Base-by-base conservation (phyloP, 2,888 invertebrate genomes). In the Anaspis maculata region DNA sequence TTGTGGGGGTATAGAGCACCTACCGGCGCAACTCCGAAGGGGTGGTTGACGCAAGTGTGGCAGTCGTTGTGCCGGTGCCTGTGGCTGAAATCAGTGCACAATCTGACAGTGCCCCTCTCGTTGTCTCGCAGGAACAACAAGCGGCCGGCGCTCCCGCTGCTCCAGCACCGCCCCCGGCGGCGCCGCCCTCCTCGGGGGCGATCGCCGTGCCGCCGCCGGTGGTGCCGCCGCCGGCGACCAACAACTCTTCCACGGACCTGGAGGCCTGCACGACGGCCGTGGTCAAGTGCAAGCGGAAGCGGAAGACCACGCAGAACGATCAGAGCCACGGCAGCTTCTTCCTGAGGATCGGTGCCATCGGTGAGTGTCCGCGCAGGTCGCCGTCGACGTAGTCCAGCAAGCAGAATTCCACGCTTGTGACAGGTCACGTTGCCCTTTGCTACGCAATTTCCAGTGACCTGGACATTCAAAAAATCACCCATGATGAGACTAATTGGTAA, bases 291-390 rank as follows among this genome's bases (percentile, higher is more conserved):
- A 62, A 69, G 32, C 78, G 84, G 44, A 84, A 85, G 62, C 77
- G 88, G 49, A 90, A 90, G 68, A 90, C 88, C 31, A 85, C 89
- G 12, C 89, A 90, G 61, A 89, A 87, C 59, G 88, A 89, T 60
- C 84, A 84, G 55, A 88, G 88, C 58, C 89, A 91, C 64, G 91
- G 91, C 50, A 91, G 90, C 55, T 91, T 92, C 69, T 92, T 91
- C 67, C 74, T 92, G 31, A 74, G 92, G 54, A 88, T 92, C 59
- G 91, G 92, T 52, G 90, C 90, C 48, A 89, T 92, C 54, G 91
- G 91, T 91, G 74, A 72, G 68, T 48, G n/a, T n/a, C n/a, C n/a
- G n/a, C n/a, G n/a, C n/a, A n/a, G n/a, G n/a, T n/a, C n/a, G 16
- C 5, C 4, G 9, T 14, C 23, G 13, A 13, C 3, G 11, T 11